phyloP scores from a whole-genome alignment of 1,140 invertebrate species.

The Dendrolimus punctatus region DNA sequence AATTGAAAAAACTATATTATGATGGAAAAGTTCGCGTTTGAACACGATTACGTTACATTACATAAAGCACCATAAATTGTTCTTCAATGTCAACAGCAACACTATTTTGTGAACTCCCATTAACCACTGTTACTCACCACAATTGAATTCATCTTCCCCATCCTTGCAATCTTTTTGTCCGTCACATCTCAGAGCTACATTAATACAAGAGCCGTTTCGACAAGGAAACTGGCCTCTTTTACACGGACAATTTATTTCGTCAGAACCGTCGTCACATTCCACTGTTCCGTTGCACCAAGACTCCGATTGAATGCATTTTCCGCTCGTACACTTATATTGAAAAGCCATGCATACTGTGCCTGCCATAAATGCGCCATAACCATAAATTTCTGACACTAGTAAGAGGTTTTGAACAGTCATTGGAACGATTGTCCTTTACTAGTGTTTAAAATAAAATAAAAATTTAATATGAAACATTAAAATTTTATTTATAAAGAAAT shows the following conservation, averaged over 20 bases:
- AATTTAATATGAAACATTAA: no score
- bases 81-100: no score
- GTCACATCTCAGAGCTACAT: constrained; percentile 66
- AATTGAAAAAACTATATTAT: no score
- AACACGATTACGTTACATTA: no score
- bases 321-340: constrained; percentile 70
- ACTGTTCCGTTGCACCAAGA: constrained; percentile 82
- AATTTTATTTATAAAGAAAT: no score
- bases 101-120: no score
- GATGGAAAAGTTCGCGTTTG: no score
- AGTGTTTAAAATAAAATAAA: no score
- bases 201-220: constrained; percentile 73
- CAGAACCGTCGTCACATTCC: constrained; percentile 83
- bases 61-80: no score
- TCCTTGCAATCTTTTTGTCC: constrained; percentile 74
- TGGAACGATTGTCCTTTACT: no score
- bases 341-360: constrained; percentile 65
- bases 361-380: constrained; percentile 55
- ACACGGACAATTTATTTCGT: constrained; percentile 78
- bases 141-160: constrained; percentile 79
- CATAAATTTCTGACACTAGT: constrained; percentile 24
- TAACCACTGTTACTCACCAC: constrained; percentile 70
- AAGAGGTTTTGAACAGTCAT: constrained; percentile 5
- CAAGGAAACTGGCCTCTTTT: constrained; percentile 72
- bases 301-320: constrained; percentile 78